phyloP scores from a whole-genome alignment of 2,797 vertebrate genomes.

The Amblyopsis hoosieri region DNA sequence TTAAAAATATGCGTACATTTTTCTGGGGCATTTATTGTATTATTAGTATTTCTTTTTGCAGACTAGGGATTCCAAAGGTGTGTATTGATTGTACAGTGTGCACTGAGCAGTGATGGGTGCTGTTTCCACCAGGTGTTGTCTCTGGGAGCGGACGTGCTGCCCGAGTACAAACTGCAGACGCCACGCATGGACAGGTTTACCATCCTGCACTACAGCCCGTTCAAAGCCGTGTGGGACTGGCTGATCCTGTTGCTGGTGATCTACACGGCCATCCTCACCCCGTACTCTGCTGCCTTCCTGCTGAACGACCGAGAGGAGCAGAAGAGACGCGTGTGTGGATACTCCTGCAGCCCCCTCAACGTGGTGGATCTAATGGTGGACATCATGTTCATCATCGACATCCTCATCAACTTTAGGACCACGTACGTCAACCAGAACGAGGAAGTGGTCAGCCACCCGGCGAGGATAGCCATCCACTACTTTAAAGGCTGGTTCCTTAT shows the following conservation, averaged over 20 bases:
- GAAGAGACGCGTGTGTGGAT: slow-evolving; percentile 92
- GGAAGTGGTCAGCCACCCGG: slow-evolving; percentile 98
- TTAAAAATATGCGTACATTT: no score
- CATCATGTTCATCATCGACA: slow-evolving; percentile 99
- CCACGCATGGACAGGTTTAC: slow-evolving; percentile 97
- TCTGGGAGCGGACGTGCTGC: slow-evolving; percentile 94
- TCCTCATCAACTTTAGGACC: slow-evolving; percentile 99
- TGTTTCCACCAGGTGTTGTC: slow-evolving; percentile 87
- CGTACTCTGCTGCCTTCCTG: slow-evolving; percentile 97
- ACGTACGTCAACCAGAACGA: slow-evolving; percentile 98
- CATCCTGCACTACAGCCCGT: slow-evolving; percentile 98
- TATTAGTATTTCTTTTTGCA: no score
- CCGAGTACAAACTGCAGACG: slow-evolving; percentile 97
- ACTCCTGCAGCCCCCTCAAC: slow-evolving; percentile 96
- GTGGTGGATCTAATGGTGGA: slow-evolving; percentile 98
- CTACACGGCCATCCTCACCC: slow-evolving; percentile 97
- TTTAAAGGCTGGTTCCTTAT: slow-evolving; percentile 99
- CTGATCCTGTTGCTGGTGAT: slow-evolving; percentile 96
- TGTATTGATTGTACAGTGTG: not conserved
- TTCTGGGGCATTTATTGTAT: no score
- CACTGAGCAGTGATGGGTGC: not conserved
- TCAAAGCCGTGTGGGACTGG: slow-evolving; percentile 99
- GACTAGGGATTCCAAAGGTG: no score
- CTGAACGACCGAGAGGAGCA: slow-evolving; percentile 94
- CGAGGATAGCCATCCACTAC: slow-evolving; percentile 98